These are phyloP conservation scores for Halichoeres trimaculatus DNA, from an alignment of 2,113 vertebrate species.

Conservation along the genomic window DNA sequence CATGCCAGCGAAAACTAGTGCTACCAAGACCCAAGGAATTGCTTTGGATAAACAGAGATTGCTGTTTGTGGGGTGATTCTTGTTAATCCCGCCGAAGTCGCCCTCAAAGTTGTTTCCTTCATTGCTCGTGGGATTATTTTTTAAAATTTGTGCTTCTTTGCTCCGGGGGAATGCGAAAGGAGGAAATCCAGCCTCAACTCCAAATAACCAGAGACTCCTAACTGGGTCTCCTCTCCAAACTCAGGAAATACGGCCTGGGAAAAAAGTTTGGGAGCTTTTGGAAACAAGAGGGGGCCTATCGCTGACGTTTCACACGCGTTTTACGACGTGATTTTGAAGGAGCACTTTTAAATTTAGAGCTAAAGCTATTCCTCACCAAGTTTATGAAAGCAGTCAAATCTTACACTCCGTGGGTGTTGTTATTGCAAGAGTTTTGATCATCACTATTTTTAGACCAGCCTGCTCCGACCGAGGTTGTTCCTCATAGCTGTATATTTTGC, in stretches of 20 bases:
- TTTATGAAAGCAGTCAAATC: conserved; percentile 16
- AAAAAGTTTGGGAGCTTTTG: conserved; percentile 73
- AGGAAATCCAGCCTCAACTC: conserved; percentile 77
- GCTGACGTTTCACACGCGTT: conserved; percentile 63
- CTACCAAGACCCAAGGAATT: conserved; percentile 58
- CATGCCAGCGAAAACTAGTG: conserved; percentile 67
- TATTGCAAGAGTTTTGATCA: conserved; percentile 76
- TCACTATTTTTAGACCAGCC: conserved; percentile 81
- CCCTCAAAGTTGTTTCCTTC: conserved; percentile 24
- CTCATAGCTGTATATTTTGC: conserved; percentile 72
- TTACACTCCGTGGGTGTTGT: conserved; percentile 50
- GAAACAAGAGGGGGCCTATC: conserved; percentile 48
- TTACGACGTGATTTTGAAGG: conserved; percentile 34
- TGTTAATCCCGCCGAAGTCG: conserved; percentile 32
- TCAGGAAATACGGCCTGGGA: conserved; percentile 81
- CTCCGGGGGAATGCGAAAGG: conserved; percentile 58
- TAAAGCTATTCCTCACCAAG: not conserved
- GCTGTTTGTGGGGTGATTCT: not conserved
- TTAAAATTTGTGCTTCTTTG: conserved; percentile 48
- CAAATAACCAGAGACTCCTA: conserved; percentile 67
- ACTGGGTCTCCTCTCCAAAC: conserved; percentile 71
- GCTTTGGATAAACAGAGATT: conserved; percentile 38
- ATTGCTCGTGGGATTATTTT: conserved; percentile 50
- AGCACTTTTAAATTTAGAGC: not conserved
- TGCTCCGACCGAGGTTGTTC: conserved; percentile 68